Conservation (phyloP, 2,888 invertebrate species). For the Dryocosmus kuriphilus region DNA sequence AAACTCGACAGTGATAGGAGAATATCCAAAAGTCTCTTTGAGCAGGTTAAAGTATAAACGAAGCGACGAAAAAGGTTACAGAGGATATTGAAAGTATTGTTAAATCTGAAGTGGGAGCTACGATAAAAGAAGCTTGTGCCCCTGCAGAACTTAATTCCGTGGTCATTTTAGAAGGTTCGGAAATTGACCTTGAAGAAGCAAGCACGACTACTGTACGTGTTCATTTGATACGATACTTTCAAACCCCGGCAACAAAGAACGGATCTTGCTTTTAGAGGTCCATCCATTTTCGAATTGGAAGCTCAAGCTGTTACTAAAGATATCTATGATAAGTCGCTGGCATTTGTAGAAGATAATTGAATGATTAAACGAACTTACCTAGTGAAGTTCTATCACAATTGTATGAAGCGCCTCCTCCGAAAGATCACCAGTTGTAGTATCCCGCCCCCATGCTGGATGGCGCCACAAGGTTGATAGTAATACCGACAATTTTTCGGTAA, state of each 20-base stretch:
- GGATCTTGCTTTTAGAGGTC: conserved; percentile 49
- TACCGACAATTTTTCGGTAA: too few relatives aligned
- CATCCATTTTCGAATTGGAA: conserved; percentile 58
- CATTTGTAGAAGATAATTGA: conserved; percentile 65
- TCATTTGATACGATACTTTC: conserved; percentile 60
- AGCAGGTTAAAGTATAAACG: neutral
- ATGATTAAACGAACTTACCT: too few relatives aligned
- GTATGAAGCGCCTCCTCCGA: too few relatives aligned
- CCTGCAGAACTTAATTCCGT: conserved; percentile 43
- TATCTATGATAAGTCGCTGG: conserved; percentile 64
- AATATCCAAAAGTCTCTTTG: neutral
- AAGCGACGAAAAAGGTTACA: neutral
- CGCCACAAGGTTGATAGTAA: too few relatives aligned
- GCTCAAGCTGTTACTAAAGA: conserved; percentile 66
- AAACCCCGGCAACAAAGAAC: conserved; percentile 67
- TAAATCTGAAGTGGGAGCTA: neutral
- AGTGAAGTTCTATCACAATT: too few relatives aligned
- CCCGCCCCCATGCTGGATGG: too few relatives aligned
- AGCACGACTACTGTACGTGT: neutral
- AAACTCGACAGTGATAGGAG: neutral
- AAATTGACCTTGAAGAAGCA: conserved; percentile 19
- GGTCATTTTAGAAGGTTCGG: conserved; percentile 33
- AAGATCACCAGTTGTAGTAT: too few relatives aligned
- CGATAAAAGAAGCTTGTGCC: neutral
- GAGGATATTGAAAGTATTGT: conserved; percentile 4